A percentile compares a stretch with the other conserved stretches of the same genome.
Evolutionary conservation across 2,113 vertebrate species (phyloP).

Genomic region (Salvelinus alpinus): DNA sequence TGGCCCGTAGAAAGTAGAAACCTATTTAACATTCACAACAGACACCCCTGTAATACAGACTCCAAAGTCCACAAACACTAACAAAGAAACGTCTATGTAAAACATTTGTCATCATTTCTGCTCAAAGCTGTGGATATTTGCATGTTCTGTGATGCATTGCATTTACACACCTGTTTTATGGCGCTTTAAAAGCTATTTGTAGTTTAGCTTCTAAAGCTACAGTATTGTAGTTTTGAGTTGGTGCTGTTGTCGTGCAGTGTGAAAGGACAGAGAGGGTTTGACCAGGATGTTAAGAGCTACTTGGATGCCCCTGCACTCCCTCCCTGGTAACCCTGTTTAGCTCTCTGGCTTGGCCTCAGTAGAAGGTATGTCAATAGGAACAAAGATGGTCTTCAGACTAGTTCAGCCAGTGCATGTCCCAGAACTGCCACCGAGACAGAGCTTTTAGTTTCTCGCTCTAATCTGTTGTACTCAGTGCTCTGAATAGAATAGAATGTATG

Average conservation of each 20-base stretch:
- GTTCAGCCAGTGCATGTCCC: background rate
- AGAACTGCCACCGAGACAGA: background rate
- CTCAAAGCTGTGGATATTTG: background rate
- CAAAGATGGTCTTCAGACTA: conserved; percentile 20
- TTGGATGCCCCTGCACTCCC: conserved; percentile 38
- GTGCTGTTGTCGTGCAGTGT: conserved; percentile 10
- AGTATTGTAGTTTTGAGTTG: background rate
- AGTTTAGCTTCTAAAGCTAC: background rate
- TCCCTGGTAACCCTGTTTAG: conserved; percentile 46
- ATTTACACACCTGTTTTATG: background rate
- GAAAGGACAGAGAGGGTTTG: conserved; percentile 26
- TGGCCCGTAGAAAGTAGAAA: too few relatives aligned
- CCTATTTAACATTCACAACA: too few relatives aligned
- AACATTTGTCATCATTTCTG: background rate
- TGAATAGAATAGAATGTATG: too few relatives aligned
- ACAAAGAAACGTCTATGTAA: background rate
- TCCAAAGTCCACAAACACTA: background rate
- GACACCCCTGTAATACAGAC: background rate
- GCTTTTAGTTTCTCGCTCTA: too few relatives aligned
- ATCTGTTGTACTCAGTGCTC: too few relatives aligned
- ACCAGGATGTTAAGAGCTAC: conserved; percentile 34
- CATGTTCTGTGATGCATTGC: background rate
- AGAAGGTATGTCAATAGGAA: conserved; percentile 13
- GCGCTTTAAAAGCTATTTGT: too few relatives aligned
- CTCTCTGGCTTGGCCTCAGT: conserved; percentile 17